Percentiles rank a stretch among this genome's conserved stretches.
Evolutionary conservation across 1,140 invertebrate genomes (phyloP).

Genomic region (Cotesia vestalis): DNA sequence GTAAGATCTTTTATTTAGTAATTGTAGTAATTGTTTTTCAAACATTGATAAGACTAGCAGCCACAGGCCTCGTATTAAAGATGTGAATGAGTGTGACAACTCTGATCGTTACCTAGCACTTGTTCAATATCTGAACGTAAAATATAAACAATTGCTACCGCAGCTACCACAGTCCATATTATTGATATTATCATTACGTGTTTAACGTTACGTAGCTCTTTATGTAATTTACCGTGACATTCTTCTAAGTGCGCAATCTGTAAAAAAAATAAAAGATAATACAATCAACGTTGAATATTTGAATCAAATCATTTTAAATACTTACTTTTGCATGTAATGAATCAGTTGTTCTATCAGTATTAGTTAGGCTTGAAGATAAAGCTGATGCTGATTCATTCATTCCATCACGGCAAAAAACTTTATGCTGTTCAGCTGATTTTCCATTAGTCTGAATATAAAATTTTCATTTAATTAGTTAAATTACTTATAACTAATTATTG

Average conservation of each 20-base stretch:
- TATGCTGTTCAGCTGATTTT: slow-evolving; percentile 63
- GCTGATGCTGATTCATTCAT: slow-evolving; percentile 45
- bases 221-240: slow-evolving; percentile 50
- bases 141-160: slow-evolving; percentile 48
- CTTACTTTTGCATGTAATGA: slow-evolving; percentile 56
- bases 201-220: slow-evolving; percentile 52
- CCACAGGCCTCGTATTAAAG: slow-evolving; percentile 32
- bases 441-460: slow-evolving; percentile 47
- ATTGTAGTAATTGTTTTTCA: slow-evolving; percentile 18
- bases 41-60: slow-evolving; percentile 24
- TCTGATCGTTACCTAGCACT: slow-evolving; percentile 38
- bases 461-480: slow-evolving; percentile 23
- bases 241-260: slow-evolving; percentile 59
- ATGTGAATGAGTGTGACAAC: slow-evolving; percentile 37
- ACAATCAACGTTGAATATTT: slow-evolving; percentile 11
- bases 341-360: slow-evolving; percentile 47
- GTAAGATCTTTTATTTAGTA: slow-evolving; percentile 12
- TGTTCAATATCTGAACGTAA: slow-evolving; percentile 46
- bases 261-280: slow-evolving; percentile 32
- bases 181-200: slow-evolving; percentile 55
- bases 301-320: not conserved
- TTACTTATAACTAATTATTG: slow-evolving; percentile 13
- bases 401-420: slow-evolving; percentile 61
- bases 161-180: slow-evolving; percentile 52
- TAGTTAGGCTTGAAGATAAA: slow-evolving; percentile 22